These are phyloP conservation scores for Tinamus guttatus DNA, from an alignment of 2,113 vertebrate species.

Conservation along the genomic window DNA sequence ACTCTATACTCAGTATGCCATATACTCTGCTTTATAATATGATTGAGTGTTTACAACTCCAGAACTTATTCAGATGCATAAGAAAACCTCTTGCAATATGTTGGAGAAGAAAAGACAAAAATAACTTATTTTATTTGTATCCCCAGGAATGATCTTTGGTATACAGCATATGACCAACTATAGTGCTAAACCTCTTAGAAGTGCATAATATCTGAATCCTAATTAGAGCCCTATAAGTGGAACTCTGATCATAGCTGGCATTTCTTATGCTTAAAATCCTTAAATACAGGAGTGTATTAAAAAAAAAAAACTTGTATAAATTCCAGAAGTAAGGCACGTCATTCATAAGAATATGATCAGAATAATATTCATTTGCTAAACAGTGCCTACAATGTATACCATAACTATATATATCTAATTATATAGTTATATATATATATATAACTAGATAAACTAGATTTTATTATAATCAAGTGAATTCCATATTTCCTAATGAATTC, in stretches of 20 bases:
- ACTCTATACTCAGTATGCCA: too few species aligned
- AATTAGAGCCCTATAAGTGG: neutral
- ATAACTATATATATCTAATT: neutral
- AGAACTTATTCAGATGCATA: neutral
- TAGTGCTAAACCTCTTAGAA: neutral
- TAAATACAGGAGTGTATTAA: neutral
- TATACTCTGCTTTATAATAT: neutral
- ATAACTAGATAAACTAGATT: neutral
- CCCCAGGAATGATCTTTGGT: neutral
- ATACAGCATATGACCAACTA: neutral
- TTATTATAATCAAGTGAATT: neutral
- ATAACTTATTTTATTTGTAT: fast-evolving
- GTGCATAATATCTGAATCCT: neutral
- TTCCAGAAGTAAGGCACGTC: neutral
- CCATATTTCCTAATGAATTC: neutral
- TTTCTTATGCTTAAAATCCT: neutral
- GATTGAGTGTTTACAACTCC: neutral
- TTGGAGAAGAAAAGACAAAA: neutral
- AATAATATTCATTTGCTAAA: neutral
- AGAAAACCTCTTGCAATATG: neutral
- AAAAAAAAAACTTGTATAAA: neutral
- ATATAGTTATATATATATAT: neutral
- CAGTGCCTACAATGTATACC: neutral
- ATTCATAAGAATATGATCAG: neutral
- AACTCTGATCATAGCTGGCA: neutral